Base-by-base conservation (phyloP, 2,797 vertebrate genomes). In the Bradypodion pumilum region DNA sequence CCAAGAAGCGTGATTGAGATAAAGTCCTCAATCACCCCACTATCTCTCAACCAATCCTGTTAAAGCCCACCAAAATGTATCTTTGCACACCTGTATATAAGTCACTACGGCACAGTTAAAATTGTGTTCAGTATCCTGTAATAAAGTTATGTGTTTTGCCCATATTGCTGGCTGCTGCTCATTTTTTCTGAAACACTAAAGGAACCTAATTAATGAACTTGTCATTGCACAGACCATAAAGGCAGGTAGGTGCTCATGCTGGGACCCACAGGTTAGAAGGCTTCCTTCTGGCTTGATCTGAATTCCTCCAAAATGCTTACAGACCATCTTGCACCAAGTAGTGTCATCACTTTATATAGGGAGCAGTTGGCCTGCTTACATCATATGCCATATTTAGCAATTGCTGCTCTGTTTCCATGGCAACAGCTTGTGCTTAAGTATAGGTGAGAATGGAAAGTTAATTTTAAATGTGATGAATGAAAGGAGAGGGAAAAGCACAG, bases 361-460 rank as follows among this genome's bases (percentile, higher is more conserved):
- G 87, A 63, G 87, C 42, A 1, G 83, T 84, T 84, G 69, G 85
- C 87, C 89, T 89, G 79, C 88, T 93, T 90, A 82, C 87, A 91
- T 92, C 82, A 89, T 90, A 83, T 85, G 87, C 91, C 81, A 60
- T 74, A 92, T 93, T 94, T 94, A 94, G 92, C 89, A 85, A 83
- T 65, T 91, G 86, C 89, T 93, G 91, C 86, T 91, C 82, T 13
- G 91, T 95, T 94, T 89, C 94, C 89, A 92, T 92, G 89, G 95
- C 73, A 91, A 95, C 87, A 59, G 62, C 88, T 93, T 92, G 92
- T 91, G 85, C 92, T 94, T 94, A 94, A 94, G 82, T 87, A 89
- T 95, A 94, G 89, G 94, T 95, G 94, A 94, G 90, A 94, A 90
- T 92, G 29, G 83, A 87, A 94, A 95, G 91, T 95, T 96, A 94